Base-by-base conservation (phyloP, 2,113 vertebrate species). In the Leptodactylus fuscus region DNA sequence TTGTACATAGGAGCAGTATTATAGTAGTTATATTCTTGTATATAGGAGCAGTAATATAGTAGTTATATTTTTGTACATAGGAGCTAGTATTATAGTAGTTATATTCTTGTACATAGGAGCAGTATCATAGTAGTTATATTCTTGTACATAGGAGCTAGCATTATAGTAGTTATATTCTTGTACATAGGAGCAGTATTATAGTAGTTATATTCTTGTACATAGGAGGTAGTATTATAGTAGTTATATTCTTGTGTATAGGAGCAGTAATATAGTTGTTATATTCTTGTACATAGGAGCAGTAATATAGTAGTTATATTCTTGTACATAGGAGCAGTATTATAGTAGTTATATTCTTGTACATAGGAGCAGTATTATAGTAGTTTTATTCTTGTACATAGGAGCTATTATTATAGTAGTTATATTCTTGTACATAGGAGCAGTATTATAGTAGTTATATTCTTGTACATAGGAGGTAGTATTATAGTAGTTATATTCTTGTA, bases 401-500 rank as follows among this genome's bases (percentile, higher is more conserved):
- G n/a, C n/a, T n/a, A n/a, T n/a, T n/a, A n/a, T n/a, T n/a, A n/a
- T n/a, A n/a, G n/a, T n/a, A n/a, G n/a, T n/a, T n/a, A n/a, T n/a
- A n/a, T 51, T 51, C 49, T 51, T 51, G 49, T 51, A 51, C 16
- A 55, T 55, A 55, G 51, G 55, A 12, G 55, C n/a, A 60, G n/a
- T 24, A 60, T 60, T 60, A 60, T 24, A 60, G 55, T 60, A 55
- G 20, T 55, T 55, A 55, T 55, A 55, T 55, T 55, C 51, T 55
- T 55, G 51, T 55, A 55, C 6, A 55, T 55, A 55, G 51, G 51
- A 1, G 51, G 22, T 20, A 55, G 51, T 55, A 55, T 55, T 55
- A 55, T 55, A 55, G 51, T 55, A 55, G 51, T 55, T 55, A 55
- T 55, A 55, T 55, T 55, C 51, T n/a, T 55, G 51, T 55, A 55